phyloP scores from a whole-genome alignment of 2,888 invertebrate species.

The Halocaridina rubra region DNA sequence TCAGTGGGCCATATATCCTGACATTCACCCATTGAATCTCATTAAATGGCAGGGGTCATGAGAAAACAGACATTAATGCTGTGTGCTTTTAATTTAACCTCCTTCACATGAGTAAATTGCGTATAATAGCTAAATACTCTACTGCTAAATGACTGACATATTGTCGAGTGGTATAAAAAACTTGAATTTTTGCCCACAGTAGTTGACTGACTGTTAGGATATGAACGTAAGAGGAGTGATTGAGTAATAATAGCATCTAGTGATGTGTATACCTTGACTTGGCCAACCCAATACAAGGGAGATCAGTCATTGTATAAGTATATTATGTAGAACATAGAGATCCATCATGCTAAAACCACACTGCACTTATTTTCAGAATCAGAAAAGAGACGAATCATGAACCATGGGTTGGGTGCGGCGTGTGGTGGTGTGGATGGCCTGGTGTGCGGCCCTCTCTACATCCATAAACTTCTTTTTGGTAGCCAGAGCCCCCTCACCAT shows the following conservation, averaged over 20 bases:
- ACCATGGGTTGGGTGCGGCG: conserved; percentile 37
- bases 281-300: no score
- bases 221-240: background rate
- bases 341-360: background rate
- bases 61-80: no score
- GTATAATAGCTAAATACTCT: no score
- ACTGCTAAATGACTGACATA: no score
- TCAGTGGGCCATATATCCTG: no score
- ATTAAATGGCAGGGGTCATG: no score
- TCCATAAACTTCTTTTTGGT: conserved; percentile 12
- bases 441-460: conserved; percentile 30
- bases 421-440: conserved; percentile 26
- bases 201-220: background rate
- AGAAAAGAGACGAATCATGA: background rate
- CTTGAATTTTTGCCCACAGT: background rate
- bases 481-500: background rate
- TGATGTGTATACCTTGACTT: background rate
- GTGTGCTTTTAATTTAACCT: no score
- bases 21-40: no score
- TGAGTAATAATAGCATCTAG: background rate
- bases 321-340: background rate
- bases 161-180: no score
- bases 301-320: no score
- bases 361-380: background rate
- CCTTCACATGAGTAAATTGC: no score